Conservation (phyloP, 2,113 vertebrate genomes). For the Piprites chloris region DNA sequence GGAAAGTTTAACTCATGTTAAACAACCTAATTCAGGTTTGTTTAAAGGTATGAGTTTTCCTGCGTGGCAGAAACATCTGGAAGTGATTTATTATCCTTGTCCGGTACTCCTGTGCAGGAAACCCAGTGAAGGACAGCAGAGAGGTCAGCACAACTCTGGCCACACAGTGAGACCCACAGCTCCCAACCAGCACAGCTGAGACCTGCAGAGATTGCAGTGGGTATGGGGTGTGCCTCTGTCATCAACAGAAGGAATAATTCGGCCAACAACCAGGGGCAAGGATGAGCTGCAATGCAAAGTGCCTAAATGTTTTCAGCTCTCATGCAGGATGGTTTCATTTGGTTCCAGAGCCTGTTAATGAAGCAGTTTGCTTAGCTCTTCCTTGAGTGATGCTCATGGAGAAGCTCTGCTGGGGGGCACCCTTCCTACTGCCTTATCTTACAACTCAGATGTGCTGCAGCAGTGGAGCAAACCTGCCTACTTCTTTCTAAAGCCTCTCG, state of each 20-base stretch:
- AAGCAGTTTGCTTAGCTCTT: background rate
- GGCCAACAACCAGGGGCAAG: background rate
- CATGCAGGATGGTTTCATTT: background rate
- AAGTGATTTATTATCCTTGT: background rate
- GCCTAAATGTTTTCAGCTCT: background rate
- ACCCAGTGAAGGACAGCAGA: background rate
- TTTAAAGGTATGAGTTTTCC: background rate
- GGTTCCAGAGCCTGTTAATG: background rate
- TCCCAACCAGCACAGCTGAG: background rate
- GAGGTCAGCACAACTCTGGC: background rate
- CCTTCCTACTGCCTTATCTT: background rate
- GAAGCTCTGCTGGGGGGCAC: background rate
- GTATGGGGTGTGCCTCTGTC: background rate
- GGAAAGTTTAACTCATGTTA: background rate
- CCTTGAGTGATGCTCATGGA: background rate
- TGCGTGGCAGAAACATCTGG: background rate
- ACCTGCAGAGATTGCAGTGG: background rate
- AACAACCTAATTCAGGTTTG: background rate
- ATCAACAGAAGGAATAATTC: background rate
- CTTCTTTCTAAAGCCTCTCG: background rate
- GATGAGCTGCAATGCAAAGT: background rate
- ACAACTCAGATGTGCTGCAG: background rate
- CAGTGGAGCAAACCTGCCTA: background rate
- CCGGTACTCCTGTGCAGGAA: background rate
- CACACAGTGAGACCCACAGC: background rate